These are phyloP conservation scores for Zosterops hypoxanthus DNA, from an alignment of 2,113 vertebrate genomes.

Conservation along the genomic window DNA sequence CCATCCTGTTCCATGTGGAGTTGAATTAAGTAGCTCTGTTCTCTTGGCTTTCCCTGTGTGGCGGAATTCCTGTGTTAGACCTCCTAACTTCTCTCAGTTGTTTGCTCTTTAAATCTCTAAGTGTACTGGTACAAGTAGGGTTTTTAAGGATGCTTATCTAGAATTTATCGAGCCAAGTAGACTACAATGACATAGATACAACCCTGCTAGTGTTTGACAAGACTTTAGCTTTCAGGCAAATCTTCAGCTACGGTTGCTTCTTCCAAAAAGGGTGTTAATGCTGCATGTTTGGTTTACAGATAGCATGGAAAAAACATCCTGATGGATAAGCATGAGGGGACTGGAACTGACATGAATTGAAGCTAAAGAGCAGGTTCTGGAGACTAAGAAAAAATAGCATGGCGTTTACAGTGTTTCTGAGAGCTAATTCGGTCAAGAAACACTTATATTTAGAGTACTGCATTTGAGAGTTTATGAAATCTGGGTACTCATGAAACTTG, in stretches of 20 bases:
- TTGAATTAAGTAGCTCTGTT: background rate
- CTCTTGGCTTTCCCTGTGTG: background rate
- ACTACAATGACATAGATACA: background rate
- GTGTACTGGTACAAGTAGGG: background rate
- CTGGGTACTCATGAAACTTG: background rate
- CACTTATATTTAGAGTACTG: background rate
- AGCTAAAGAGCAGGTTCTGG: background rate
- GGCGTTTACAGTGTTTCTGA: background rate
- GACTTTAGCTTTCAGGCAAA: background rate
- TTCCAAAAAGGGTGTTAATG: background rate
- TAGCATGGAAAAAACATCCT: background rate
- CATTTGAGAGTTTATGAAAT: background rate
- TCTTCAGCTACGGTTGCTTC: background rate
- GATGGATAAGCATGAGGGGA: background rate
- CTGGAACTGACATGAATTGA: background rate
- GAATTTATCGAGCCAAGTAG: background rate
- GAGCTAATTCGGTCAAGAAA: background rate
- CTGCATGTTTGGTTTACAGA: fast-evolving
- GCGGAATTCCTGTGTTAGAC: background rate
- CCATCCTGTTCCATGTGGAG: background rate
- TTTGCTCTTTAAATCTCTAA: background rate
- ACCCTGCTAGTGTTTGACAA: background rate
- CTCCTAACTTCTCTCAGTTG: background rate
- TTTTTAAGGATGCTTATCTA: background rate
- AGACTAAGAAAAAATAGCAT: background rate